phyloP scores from a whole-genome alignment of 2,113 vertebrate species.

The Pithys albifrons region DNA sequence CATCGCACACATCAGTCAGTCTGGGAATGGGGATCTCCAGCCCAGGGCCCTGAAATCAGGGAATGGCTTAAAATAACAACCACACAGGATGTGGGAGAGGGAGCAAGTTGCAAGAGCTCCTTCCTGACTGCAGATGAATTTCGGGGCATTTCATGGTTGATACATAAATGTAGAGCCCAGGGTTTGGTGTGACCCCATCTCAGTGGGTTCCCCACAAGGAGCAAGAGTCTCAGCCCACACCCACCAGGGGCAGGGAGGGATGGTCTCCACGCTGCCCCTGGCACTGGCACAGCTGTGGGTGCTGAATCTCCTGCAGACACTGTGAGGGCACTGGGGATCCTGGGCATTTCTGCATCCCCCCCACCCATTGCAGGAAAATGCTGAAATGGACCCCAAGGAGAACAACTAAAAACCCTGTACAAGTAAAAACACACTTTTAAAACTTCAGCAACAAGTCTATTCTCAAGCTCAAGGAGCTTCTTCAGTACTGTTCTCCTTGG shows the following conservation, averaged over 20 bases:
- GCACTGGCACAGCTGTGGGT: too few species aligned
- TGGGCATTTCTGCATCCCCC: rapidly evolving
- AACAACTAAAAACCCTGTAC: too few species aligned
- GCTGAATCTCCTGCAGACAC: neutral
- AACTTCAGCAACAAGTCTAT: too few species aligned
- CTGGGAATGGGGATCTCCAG: conserved; percentile 56
- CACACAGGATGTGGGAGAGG: neutral
- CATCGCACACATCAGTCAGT: conserved; percentile 30
- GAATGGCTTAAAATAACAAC: conserved; percentile 9
- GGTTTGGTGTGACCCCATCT: rapidly evolving
- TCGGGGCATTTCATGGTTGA: neutral
- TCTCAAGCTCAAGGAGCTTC: too few species aligned
- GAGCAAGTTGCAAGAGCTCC: neutral
- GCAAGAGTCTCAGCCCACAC: neutral
- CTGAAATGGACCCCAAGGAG: too few species aligned
- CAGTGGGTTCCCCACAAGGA: rapidly evolving
- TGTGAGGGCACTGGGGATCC: rapidly evolving
- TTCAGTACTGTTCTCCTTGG: too few species aligned
- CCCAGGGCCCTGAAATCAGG: neutral
- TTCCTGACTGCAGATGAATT: neutral
- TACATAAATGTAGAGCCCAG: neutral
- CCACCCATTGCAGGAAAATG: neutral
- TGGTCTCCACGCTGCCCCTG: rapidly evolving
- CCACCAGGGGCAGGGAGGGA: rapidly evolving
- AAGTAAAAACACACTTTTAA: too few species aligned